Base-by-base conservation (phyloP, 2,797 vertebrate genomes). In the Alosa sapidissima region DNA sequence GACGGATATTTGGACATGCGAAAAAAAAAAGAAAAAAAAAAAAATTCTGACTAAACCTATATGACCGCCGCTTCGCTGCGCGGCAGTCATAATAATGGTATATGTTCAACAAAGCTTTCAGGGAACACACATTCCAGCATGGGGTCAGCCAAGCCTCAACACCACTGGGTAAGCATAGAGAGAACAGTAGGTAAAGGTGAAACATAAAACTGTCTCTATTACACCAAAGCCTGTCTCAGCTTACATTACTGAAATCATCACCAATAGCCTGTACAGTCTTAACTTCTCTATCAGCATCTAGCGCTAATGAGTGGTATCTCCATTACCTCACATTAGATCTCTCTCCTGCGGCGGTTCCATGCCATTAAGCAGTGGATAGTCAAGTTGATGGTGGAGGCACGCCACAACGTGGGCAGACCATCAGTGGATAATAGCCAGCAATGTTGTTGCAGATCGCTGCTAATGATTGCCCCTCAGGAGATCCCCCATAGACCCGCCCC, bases 321-420 rank as follows among this genome's bases (percentile, higher is more conserved):
- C 36, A 47, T 78, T 78, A 78, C 36, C 36, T 36, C 9, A 10
- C 72, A 78, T 78, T 78, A 78, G 72, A 13, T 47, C 72, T 47
- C 19, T 47, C 4, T 75, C 33, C 72, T 21, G 72, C 16, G 36
- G 72, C 41, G 16, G 72, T 45, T 45, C 72, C 41, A 19, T 47
- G 72, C 72, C 72, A 78, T 78, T 78, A 78, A n/a, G 72, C 11
- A 45, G 36, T 78, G 45, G 72, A 75, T 75, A 14, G 68, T 45
- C 14, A 41, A 45, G 68, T 75, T 75, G 33, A 47, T 78, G 47
- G 72, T 36, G 72, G 16, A 78, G 36, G 16, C 72, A 21, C 16
- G 16, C 41, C 41, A n/a, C 72, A 47, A 0, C 19, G 72, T 78
- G 41, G 72, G 72, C 72, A 78, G 72, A 3, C 72, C 41, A 78